Evolutionary conservation across 1,140 invertebrate genomes (phyloP).

Genomic region (Drosophila pectinifera): DNA sequence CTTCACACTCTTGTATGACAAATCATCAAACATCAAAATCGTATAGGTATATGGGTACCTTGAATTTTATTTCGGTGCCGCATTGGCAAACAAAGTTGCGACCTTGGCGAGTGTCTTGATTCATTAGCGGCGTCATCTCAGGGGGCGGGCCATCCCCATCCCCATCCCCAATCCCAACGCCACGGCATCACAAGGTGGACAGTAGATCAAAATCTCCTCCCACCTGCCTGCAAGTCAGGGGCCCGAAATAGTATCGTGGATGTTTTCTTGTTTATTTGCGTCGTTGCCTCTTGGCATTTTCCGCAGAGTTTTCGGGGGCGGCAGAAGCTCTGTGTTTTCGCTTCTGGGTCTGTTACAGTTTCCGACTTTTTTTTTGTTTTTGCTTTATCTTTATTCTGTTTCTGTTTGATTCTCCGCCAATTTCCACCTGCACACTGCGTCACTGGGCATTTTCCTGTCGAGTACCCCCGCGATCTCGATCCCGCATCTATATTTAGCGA

Average conservation of each 20-base stretch:
- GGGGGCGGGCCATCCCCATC: slow-evolving; percentile 6
- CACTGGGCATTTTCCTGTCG: slow-evolving; percentile 69
- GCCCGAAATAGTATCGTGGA: slow-evolving; percentile 51
- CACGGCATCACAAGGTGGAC: slow-evolving; percentile 67
- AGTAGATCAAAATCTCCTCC: slow-evolving; percentile 32
- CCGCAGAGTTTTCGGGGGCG: slow-evolving; percentile 34
- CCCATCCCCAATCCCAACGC: slow-evolving; percentile 20
- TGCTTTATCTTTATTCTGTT: slow-evolving; percentile 25
- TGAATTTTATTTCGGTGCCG: slow-evolving; percentile 64
- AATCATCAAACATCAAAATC: slow-evolving; percentile 50
- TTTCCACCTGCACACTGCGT: slow-evolving; percentile 76
- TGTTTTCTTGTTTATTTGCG: slow-evolving; percentile 58
- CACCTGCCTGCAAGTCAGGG: slow-evolving; percentile 48
- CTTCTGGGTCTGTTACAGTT: slow-evolving; percentile 32
- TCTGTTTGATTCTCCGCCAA: slow-evolving; percentile 60
- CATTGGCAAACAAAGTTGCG: slow-evolving; percentile 62
- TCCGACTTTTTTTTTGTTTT: slow-evolving; percentile 39
- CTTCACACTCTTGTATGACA: slow-evolving; percentile 33
- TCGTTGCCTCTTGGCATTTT: slow-evolving; percentile 49
- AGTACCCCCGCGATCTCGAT: slow-evolving; percentile 41
- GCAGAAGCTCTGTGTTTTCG: slow-evolving; percentile 16
- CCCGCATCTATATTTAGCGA: slow-evolving; percentile 57
- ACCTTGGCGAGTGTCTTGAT: slow-evolving; percentile 71
- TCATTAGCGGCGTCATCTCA: slow-evolving; percentile 71
- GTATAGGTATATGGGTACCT: slow-evolving; percentile 48